Base-by-base conservation (phyloP, 2,113 vertebrate species). In the Eolophus roseicapilla region DNA sequence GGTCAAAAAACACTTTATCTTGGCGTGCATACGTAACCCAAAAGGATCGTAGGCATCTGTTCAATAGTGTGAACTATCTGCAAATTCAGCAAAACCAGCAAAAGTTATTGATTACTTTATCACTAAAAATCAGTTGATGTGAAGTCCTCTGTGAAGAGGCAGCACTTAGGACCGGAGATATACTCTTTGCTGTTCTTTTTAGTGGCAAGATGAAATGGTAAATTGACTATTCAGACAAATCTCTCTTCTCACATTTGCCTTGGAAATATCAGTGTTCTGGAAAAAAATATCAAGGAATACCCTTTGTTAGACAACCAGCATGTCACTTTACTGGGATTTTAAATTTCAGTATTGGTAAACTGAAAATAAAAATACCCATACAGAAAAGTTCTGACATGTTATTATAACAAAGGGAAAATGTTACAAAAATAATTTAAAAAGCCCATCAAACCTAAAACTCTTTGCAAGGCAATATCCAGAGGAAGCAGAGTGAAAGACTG, bases 101-200 rank as follows among this genome's bases (percentile, higher is more conserved):
- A 91, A 95, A 69, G 4, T 33, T 43, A 91, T 35, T 85, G 76
- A 95, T 94, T 95, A 82, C 92, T 90, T 67, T 88, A 83, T 81
- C 92, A 95, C 94, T 92, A 95, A 97, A 97, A 97, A 93, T 91
- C 52, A 94, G 88, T 92, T 97, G 92, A 94, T 2, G 7, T 93
- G 35, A 90, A 82, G 31, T 86, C 88, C 77, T 96, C 85, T 90
- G 68, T 82, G 71, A 90, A 78, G 12, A 95, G 92, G 63, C 78
- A 88, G 67, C 81, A 83, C 70, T 75, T 39, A 31, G 33, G n/a
- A 91, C n/a, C 39, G 44, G 71, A 82, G 53, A 95, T 60, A 59
- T 17, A 33, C 75, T 83, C 77, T 63, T 33, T 53, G 84, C 41
- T 39, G 33, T n/a, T 88, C 62, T 82, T 75, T 93, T 88, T 24